Conservation (phyloP, 2,888 invertebrate genomes). For the Catocala sponsa region DNA sequence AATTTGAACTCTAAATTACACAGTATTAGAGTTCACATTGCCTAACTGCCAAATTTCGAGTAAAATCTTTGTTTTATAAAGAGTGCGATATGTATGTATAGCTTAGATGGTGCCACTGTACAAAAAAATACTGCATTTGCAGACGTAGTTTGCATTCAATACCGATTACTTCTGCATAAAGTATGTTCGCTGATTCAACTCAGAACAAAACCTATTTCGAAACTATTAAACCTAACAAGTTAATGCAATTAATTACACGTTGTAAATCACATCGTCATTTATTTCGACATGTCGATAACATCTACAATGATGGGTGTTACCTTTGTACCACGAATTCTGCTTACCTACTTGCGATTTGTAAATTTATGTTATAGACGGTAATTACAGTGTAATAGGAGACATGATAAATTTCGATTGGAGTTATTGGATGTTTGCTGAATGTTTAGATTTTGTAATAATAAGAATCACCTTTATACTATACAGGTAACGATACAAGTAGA, state of each 20-base stretch:
- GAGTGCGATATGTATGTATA: too few relatives aligned
- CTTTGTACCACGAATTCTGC: conserved; percentile 36
- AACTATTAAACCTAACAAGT: conserved; percentile 21
- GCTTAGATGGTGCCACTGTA: too few relatives aligned
- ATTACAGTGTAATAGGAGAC: conserved; percentile 33
- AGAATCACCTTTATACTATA: too few relatives aligned
- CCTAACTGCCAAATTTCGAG: too few relatives aligned
- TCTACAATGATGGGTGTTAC: conserved; percentile 44
- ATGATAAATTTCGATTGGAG: conserved; percentile 2
- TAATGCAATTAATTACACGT: conserved; percentile 41
- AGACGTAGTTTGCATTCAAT: neutral
- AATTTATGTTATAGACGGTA: conserved; percentile 37
- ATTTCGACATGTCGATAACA: conserved; percentile 44
- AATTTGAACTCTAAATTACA: too few relatives aligned
- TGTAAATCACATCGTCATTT: conserved; percentile 40
- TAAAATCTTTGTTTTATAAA: too few relatives aligned
- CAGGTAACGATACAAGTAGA: too few relatives aligned
- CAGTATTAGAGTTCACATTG: too few relatives aligned
- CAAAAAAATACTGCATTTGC: too few relatives aligned
- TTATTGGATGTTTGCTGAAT: neutral
- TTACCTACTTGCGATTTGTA: conserved; percentile 30
- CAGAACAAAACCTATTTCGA: conserved; percentile 20
- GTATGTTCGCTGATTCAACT: neutral
- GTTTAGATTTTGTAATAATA: neutral
- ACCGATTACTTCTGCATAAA: too few relatives aligned